Evolutionary conservation across 2,797 vertebrate genomes (phyloP).

Genomic region (Limosa lapponica): DNA sequence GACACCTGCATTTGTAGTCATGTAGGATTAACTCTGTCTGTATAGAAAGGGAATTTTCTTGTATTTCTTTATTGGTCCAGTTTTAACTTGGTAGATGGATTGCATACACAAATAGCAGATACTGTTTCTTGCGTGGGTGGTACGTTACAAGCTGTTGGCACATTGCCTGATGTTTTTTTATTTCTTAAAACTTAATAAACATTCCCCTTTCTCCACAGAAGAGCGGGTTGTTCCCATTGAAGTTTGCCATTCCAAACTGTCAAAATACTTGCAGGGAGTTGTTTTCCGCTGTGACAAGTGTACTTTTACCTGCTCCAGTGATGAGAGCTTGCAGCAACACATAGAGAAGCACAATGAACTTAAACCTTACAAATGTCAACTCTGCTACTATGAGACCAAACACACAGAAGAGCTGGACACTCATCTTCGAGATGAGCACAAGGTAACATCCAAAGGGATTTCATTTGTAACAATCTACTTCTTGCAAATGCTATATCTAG

Average conservation of each 20-base stretch:
- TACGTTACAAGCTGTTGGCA: conserved; percentile 85
- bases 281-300: conserved; percentile 95
- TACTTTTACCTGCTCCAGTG: conserved; percentile 95
- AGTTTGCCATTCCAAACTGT: conserved; percentile 93
- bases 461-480: not conserved
- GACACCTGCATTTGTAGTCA: not conserved
- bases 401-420: conserved; percentile 87
- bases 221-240: conserved; percentile 92
- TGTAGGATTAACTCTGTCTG: not conserved
- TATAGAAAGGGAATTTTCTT: not conserved
- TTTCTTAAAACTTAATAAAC: conserved; percentile 93
- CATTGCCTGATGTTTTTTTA: conserved; percentile 87
- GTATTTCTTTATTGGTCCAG: not conserved
- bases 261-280: conserved; percentile 90
- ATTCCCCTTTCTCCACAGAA: conserved; percentile 92
- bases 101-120: not conserved
- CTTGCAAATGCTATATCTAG: not conserved
- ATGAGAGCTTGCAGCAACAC: conserved; percentile 91
- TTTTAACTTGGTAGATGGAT: not conserved
- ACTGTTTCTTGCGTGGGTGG: not conserved
- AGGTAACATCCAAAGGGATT: conserved; percentile 78
- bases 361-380: conserved; percentile 94
- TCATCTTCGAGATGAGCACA: conserved; percentile 92
- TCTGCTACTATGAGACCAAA: conserved; percentile 94
- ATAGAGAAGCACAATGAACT: conserved; percentile 91